A percentile compares a stretch with the other conserved stretches of the same genome.
phyloP scores from a whole-genome alignment of 2,797 vertebrate species.

The Danio aesculapii region DNA sequence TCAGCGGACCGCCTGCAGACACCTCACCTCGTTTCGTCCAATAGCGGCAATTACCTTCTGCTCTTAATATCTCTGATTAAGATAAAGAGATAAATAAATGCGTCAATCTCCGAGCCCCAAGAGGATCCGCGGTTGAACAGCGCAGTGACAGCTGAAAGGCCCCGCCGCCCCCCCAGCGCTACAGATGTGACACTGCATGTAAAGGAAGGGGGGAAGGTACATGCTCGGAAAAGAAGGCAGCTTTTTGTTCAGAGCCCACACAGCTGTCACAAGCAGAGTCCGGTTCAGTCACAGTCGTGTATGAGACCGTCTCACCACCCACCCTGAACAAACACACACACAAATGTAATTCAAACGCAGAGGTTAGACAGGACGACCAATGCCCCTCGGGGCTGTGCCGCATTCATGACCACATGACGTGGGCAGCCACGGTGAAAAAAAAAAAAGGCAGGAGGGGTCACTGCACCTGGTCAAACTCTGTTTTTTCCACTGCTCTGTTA shows the following conservation, averaged over 20 bases:
- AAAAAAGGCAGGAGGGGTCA: slow-evolving; percentile 46
- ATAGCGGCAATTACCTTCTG: slow-evolving; percentile 66
- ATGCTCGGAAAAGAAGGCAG: slow-evolving; percentile 71
- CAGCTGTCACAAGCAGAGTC: slow-evolving; percentile 76
- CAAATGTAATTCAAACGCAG: slow-evolving; percentile 45
- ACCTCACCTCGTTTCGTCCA: slow-evolving; percentile 31
- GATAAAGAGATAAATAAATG: slow-evolving; percentile 67
- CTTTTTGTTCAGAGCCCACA: slow-evolving; percentile 77
- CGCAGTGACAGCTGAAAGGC: slow-evolving; percentile 40
- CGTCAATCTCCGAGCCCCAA: slow-evolving; percentile 55
- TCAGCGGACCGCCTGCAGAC: slow-evolving; percentile 51
- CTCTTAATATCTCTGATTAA: slow-evolving; percentile 66
- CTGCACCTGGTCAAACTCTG: slow-evolving; percentile 67
- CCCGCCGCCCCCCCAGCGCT: slow-evolving; percentile 13
- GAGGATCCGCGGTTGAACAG: slow-evolving; percentile 27
- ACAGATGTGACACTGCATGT: slow-evolving; percentile 50
- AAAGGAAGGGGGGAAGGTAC: slow-evolving; percentile 43
- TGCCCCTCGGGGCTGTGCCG: slow-evolving; percentile 56
- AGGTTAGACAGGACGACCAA: slow-evolving; percentile 59
- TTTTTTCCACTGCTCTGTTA: slow-evolving; percentile 52
- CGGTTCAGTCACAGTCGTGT: slow-evolving; percentile 68
- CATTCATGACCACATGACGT: slow-evolving; percentile 62
- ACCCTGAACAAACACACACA: slow-evolving; percentile 57
- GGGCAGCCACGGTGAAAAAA: slow-evolving; percentile 25
- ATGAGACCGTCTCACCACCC: slow-evolving; percentile 62